Conservation (phyloP, 1,140 invertebrate genomes). For the Drosophila santomea region DNA sequence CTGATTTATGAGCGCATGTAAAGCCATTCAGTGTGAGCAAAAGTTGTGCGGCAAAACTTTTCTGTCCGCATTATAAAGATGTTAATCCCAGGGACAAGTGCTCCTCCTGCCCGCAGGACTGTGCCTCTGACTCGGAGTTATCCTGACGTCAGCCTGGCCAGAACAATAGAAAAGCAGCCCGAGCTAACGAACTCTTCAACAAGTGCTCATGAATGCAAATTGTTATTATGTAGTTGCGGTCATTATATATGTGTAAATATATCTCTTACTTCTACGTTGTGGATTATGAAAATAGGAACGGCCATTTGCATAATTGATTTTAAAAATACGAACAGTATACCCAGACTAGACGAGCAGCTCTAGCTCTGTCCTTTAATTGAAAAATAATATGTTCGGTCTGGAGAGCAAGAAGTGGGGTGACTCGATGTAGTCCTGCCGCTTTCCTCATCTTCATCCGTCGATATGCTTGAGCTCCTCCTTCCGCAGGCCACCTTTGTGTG, state of each 20-base stretch:
- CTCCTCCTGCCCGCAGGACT: neutral
- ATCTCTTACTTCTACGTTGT: conserved; percentile 28
- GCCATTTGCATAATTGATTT: conserved; percentile 77
- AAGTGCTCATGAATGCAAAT: conserved; percentile 65
- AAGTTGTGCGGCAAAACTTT: conserved; percentile 36
- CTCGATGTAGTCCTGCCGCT: too few relatives aligned
- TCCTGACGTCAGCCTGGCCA: conserved; percentile 32
- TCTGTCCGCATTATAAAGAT: conserved; percentile 25
- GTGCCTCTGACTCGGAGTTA: conserved; percentile 6
- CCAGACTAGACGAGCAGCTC: conserved; percentile 4
- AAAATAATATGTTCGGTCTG: conserved; percentile 56
- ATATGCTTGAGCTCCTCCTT: conserved; percentile 29
- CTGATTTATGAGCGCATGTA: conserved; percentile 41
- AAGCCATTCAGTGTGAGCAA: conserved; percentile 13
- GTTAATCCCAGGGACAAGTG: conserved; percentile 38
- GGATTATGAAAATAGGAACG: conserved; percentile 67
- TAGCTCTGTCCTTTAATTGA: conserved; percentile 61
- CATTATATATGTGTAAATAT: conserved; percentile 41
- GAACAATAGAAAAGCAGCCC: conserved; percentile 11
- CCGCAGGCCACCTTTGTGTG: conserved; percentile 23
- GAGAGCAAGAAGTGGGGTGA: neutral
- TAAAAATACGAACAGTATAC: conserved; percentile 66
- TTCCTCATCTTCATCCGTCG: conserved; percentile 7
- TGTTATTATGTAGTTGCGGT: conserved; percentile 38
- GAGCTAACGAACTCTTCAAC: conserved; percentile 1